A percentile compares a stretch with the other conserved stretches of the same genome.
Conservation (phyloP, 2,797 vertebrate species). For the Argya squamiceps region DNA sequence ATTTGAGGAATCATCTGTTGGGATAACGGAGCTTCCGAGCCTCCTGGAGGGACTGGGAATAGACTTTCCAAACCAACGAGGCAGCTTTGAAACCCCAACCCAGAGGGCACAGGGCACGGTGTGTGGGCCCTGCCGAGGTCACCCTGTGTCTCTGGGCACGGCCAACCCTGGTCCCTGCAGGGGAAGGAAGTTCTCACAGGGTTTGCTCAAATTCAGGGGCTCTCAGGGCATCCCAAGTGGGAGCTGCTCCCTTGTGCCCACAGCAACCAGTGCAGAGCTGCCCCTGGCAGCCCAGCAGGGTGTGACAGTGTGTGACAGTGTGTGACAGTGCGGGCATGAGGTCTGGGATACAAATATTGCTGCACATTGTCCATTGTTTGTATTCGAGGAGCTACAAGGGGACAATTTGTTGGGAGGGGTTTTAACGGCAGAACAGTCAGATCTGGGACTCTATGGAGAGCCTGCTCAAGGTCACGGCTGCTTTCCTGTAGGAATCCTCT, state of each 20-base stretch:
- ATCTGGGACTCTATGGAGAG: slow-evolving; percentile 79
- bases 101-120: neutral
- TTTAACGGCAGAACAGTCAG: neutral
- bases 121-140: neutral
- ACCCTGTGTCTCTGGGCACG: neutral
- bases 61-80: neutral
- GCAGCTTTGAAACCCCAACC: neutral
- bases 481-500: slow-evolving; percentile 66
- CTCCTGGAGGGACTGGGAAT: neutral
- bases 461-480: slow-evolving; percentile 69
- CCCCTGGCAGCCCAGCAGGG: neutral
- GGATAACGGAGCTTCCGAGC: neutral
- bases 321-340: neutral
- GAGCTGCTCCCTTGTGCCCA: neutral
- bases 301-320: neutral
- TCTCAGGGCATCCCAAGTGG: neutral
- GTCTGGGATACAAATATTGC: neutral
- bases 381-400: neutral
- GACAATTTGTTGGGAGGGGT: neutral
- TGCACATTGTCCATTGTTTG: neutral
- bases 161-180: neutral
- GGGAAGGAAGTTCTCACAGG: neutral
- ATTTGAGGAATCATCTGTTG: rapidly evolving
- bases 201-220: neutral
- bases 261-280: neutral